Evolutionary conservation across 2,888 invertebrate species (phyloP).

Genomic region (Ariolimax columbianus): DNA sequence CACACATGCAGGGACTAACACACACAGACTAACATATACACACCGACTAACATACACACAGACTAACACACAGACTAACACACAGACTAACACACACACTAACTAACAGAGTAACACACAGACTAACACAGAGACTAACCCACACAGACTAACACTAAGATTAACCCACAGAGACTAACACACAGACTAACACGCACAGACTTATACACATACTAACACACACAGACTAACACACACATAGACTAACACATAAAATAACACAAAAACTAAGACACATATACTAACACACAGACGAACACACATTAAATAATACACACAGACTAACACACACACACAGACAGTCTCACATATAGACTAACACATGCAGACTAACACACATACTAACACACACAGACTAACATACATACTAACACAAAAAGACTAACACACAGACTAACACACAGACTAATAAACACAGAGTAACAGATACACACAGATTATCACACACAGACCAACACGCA

Average conservation of each 20-base stretch:
- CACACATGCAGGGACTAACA: background rate
- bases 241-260: background rate
- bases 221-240: background rate
- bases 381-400: background rate
- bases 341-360: background rate
- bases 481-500: background rate
- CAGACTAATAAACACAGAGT: background rate
- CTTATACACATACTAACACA: background rate
- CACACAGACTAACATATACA: too few species aligned
- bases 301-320: background rate
- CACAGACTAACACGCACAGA: background rate
- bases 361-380: background rate
- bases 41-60: too few species aligned
- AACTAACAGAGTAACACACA: too few species aligned
- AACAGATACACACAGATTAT: background rate
- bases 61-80: background rate
- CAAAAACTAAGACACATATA: background rate
- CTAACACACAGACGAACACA: background rate
- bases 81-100: background rate
- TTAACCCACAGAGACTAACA: background rate
- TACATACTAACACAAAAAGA: background rate
- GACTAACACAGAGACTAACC: too few species aligned
- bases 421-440: slow-evolving; percentile 1
- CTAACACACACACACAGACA: background rate
- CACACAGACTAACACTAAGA: background rate